Evolutionary conservation across 2,888 invertebrate species (phyloP), one percentile per base, ranked within the genome.

Genomic region (Leucophenga montana): DNA sequence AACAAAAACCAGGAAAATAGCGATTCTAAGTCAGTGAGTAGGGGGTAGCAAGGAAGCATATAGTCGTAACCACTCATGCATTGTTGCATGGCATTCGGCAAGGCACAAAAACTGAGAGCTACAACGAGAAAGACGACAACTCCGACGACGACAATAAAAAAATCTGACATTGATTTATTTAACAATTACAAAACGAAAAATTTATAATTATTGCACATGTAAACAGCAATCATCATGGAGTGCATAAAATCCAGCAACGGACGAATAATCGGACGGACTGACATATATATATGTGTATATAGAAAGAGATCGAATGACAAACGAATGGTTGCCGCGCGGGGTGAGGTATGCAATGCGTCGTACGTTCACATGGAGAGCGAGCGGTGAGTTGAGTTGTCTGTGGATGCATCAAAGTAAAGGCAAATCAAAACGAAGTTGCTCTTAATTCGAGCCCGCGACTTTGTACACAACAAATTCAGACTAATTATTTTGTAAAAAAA

Each of bases 141-240:
- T n/a, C n/a, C n/a, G 22, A 27, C 56, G 46, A 16, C 61, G 44
- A 16, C 57, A 31, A 33, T 61, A 50, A 59, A 65, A 70, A 71
- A 73, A 73, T 66, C 64, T 84, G 82, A 84, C 82, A 82, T 78
- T 82, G 82, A 84, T 82, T 83, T 85, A 82, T 84, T 79, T 72
- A 77, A 77, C 85, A 84, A 78, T 84, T 82, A 82, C 76, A 79
- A 80, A 48, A 79, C 78, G 78, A 80, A 80, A 82, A 76, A 83
- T 82, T 82, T 84, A 84, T 85, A 84, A 82, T 82, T 84, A 82
- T 85, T 82, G 82, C 74, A 72, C 82, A 78, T 82, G 82, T 82
- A 82, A 82, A 82, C 85, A 82, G 78, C 68, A 56, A 57, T 69
- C 57, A 48, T 56, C 50, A 50, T 16, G 18, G 16, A 50, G 18